phyloP scores from a whole-genome alignment of 2,888 invertebrate genomes.

The Lydus trimaculatus region DNA sequence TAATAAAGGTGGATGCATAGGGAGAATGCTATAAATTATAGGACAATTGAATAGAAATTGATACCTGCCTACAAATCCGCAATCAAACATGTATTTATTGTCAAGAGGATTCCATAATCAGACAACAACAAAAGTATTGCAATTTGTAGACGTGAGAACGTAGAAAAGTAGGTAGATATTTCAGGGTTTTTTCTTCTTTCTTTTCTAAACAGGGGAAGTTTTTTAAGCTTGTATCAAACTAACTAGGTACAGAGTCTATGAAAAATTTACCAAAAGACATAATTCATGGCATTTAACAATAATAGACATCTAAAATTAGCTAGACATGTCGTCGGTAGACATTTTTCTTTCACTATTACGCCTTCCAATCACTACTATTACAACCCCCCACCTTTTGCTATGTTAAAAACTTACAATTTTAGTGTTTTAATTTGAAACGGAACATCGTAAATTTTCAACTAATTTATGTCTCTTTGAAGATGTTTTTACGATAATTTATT shows the following conservation, averaged over 20 bases:
- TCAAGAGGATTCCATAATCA: background rate
- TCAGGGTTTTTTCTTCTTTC: too few relatives aligned
- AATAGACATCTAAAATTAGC: slow-evolving; percentile 16
- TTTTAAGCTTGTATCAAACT: background rate
- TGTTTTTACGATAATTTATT: slow-evolving; percentile 31
- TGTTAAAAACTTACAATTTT: slow-evolving; percentile 25
- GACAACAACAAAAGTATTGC: background rate
- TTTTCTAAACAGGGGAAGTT: background rate
- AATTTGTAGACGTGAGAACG: slow-evolving; percentile 12
- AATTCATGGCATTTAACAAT: slow-evolving; percentile 10
- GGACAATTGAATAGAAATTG: background rate
- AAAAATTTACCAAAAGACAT: slow-evolving; percentile 5
- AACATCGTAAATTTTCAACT: slow-evolving; percentile 38
- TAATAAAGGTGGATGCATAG: background rate
- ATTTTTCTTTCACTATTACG: slow-evolving; percentile 17
- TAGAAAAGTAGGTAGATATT: background rate
- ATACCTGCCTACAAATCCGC: background rate
- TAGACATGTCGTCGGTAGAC: slow-evolving; percentile 12
- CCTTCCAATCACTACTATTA: slow-evolving; percentile 15
- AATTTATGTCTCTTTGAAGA: slow-evolving; percentile 38
- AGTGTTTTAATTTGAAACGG: slow-evolving; percentile 24
- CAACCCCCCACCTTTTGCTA: slow-evolving; percentile 27
- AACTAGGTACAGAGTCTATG: slow-evolving; percentile 9
- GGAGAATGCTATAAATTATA: background rate
- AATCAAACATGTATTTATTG: background rate